Evolutionary conservation across 2,113 vertebrate genomes (phyloP).

Genomic region (Spilogale gracilis): DNA sequence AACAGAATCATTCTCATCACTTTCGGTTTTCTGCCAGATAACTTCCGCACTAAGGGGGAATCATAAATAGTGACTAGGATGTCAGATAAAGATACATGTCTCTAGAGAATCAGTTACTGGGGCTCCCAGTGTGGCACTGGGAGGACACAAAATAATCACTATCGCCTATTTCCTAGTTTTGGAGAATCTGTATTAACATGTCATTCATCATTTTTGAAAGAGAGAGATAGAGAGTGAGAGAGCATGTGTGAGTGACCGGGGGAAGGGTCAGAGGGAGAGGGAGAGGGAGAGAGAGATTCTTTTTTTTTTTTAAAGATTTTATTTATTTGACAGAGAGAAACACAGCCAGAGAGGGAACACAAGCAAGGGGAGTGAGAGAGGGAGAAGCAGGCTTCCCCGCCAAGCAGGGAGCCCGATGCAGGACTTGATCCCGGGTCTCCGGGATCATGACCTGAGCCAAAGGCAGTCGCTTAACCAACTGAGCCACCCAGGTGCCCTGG

Average conservation of each 20-base stretch:
- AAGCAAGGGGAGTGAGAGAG: too few species aligned
- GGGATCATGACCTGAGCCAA: too few species aligned
- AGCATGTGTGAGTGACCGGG: not conserved
- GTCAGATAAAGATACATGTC: not conserved
- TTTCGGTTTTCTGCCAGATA: conserved; percentile 28
- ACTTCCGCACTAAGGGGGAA: not conserved
- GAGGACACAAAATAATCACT: not conserved
- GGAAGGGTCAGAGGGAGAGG: not conserved
- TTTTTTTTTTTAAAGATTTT: too few species aligned
- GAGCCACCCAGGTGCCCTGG: too few species aligned
- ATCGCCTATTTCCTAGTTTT: conserved; percentile 37
- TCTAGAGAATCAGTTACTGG: conserved; percentile 15
- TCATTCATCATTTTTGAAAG: not conserved
- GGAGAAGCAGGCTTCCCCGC: too few species aligned
- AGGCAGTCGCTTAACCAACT: too few species aligned
- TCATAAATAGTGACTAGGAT: conserved; percentile 29
- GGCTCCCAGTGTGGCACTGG: not conserved
- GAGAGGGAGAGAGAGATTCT: not conserved
- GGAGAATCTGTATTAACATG: conserved; percentile 20
- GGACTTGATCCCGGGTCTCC: too few species aligned
- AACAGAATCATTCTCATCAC: conserved; percentile 12
- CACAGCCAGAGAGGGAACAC: too few species aligned
- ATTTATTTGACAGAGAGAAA: too few species aligned
- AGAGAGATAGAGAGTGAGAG: too few species aligned
- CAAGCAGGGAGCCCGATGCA: too few species aligned